Evolutionary conservation across 2,888 invertebrate species (phyloP), one percentile per base, ranked within the genome.

Genomic region (Dasypolia templi): DNA sequence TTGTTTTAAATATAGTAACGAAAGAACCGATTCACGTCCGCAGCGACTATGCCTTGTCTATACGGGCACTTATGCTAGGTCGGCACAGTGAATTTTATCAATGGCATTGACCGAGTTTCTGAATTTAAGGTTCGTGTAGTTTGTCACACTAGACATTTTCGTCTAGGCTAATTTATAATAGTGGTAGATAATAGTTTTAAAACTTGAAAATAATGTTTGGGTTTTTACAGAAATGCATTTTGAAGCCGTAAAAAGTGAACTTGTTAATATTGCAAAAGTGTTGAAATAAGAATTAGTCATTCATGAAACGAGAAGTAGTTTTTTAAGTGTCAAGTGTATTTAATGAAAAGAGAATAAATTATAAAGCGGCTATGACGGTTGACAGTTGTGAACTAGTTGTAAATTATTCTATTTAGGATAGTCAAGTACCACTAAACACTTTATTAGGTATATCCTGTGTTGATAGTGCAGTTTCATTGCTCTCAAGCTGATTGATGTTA

Each of bases 91-190:
- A 79, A 77, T 79, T 73, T 83, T 76, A 81, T 81, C 72, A 78
- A 75, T 63, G 79, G 71, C 86, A 85, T 81, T 86, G 87, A 83
- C 87, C 87, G 66, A 78, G 75, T 83, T 86, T 70, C 55, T 51
- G 46, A 81, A 81, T 70, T 63, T 63, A 70, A 63, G 19, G 55
- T 77, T 77, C 62, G 55, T 56, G 55, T 72, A 64, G 64, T 77
- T 86, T 82, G 78, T 73, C 56, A 58, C 61, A 72, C 46, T 32
- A 26, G 51, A 66, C 53, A 65, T 67, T 82, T 73, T 75, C 58
- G 44, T 71, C 64, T 77, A 70, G 55, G 63, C 44, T 69, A 64
- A 74, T 83, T 74, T 53, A 26, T 61, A 64, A 53, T 22, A 58
- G 35, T 44, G 7, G 1, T 39, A 46, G 17, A 14, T 5, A 22